Conservation (phyloP, 1,140 invertebrate genomes). For the Aphidius gifuensis region DNA sequence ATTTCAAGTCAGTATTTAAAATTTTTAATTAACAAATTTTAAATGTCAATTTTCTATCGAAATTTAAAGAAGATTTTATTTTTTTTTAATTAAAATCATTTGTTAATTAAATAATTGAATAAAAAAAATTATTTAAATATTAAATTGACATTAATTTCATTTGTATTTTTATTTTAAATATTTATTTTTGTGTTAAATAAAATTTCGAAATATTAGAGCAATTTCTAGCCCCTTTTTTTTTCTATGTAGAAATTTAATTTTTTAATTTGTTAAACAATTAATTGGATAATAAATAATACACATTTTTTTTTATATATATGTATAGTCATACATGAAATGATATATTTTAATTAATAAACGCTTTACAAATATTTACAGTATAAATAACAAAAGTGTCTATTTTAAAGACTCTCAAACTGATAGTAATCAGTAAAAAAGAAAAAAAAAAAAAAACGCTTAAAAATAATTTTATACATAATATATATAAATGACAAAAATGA, state of each 20-base stretch:
- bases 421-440: conserved; percentile 5
- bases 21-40: too few relatives aligned
- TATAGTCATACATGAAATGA: conserved; percentile 28
- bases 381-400: conserved; percentile 38
- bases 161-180: not conserved
- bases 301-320: not conserved
- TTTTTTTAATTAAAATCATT: not conserved
- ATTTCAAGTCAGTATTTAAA: too few relatives aligned
- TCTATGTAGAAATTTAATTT: too few relatives aligned
- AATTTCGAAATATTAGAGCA: too few relatives aligned
- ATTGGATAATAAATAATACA: not conserved
- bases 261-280: too few relatives aligned
- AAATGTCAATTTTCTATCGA: too few relatives aligned
- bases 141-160: too few relatives aligned
- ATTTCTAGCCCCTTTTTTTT: too few relatives aligned
- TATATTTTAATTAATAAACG: conserved; percentile 45
- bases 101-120: too few relatives aligned
- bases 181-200: not conserved
- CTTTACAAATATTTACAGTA: conserved; percentile 53
- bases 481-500: conserved; percentile 17
- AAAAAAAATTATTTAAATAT: too few relatives aligned
- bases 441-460: conserved; percentile 20
- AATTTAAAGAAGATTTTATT: not conserved
- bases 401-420: conserved; percentile 8
- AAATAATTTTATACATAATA: conserved; percentile 17